Percentiles rank a stretch among this genome's conserved stretches.
Evolutionary conservation across 2,113 vertebrate species (phyloP).

Genomic region (Atherinomorus stipes): DNA sequence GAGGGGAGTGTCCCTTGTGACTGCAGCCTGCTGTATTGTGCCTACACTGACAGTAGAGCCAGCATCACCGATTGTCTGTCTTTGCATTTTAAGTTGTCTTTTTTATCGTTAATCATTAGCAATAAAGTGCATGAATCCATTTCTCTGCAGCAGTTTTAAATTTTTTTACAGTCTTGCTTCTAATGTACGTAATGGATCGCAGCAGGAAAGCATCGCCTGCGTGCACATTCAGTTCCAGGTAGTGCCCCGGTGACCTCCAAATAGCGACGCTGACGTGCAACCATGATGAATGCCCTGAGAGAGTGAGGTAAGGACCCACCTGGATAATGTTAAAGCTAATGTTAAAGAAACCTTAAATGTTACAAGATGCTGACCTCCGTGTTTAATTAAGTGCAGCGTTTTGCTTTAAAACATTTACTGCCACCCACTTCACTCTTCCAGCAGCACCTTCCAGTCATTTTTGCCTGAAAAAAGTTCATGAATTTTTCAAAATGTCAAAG

Average conservation of each 20-base stretch:
- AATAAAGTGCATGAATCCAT: conserved; percentile 3
- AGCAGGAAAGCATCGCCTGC: conserved; percentile 9
- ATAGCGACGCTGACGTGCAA: conserved; percentile 68
- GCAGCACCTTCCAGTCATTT: conserved; percentile 63
- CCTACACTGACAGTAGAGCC: conserved; percentile 60
- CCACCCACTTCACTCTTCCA: conserved; percentile 67
- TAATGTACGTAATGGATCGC: conserved; percentile 28
- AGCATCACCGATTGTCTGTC: conserved; percentile 60
- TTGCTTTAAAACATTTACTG: conserved; percentile 73
- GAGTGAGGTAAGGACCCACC: conserved; percentile 68
- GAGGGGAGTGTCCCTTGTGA: conserved; percentile 78
- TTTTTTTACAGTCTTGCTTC: conserved; percentile 1
- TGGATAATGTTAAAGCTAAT: conserved; percentile 74
- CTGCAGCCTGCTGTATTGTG: conserved; percentile 70
- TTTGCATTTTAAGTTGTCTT: conserved; percentile 42
- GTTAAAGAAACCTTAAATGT: conserved; percentile 73
- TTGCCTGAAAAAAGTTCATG: conserved; percentile 44
- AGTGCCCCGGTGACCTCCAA: conserved; percentile 66
- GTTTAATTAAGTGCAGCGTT: conserved; percentile 79
- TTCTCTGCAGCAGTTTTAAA: conserved; percentile 19
- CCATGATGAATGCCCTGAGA: conserved; percentile 73
- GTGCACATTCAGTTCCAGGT: conserved; percentile 30
- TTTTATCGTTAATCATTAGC: conserved; percentile 24
- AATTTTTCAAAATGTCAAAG: conserved; percentile 57
- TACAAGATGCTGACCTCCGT: conserved; percentile 77